Evolutionary conservation across 2,888 invertebrate genomes (phyloP).

Genomic region (Malthinus seriepunctatus): DNA sequence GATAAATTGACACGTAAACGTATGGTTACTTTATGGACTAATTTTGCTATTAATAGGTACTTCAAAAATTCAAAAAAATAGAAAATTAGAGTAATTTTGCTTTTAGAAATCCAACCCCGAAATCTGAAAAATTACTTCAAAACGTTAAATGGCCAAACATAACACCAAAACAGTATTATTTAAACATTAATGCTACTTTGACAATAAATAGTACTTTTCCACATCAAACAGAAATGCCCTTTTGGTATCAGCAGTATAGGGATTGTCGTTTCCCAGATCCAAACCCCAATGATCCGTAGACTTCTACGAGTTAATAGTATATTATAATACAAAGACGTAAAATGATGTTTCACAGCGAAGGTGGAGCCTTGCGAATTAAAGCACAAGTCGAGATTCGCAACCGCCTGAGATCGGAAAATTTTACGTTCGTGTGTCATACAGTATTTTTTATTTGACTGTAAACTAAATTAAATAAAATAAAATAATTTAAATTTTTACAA

Average conservation of each 20-base stretch:
- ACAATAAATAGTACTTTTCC: constrained; percentile 25
- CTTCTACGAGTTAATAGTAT: too few species aligned
- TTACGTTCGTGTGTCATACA: too few species aligned
- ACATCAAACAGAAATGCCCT: constrained; percentile 27
- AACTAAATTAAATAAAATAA: too few species aligned
- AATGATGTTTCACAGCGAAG: too few species aligned
- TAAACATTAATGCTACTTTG: constrained; percentile 34
- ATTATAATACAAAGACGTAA: too few species aligned
- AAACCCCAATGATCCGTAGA: too few species aligned
- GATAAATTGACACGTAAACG: constrained; percentile 5
- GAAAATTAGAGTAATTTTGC: constrained; percentile 17
- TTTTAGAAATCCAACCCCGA: constrained; percentile 12
- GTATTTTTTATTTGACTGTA: too few species aligned
- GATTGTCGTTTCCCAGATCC: constrained; percentile 27
- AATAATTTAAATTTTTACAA: too few species aligned
- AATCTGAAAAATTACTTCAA: constrained; percentile 7
- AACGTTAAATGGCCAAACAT: constrained; percentile 12
- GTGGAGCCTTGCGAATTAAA: too few species aligned
- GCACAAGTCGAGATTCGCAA: too few species aligned
- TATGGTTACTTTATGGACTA: constrained; percentile 10
- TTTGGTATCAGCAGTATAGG: constrained; percentile 34
- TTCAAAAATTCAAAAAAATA: constrained; percentile 17
- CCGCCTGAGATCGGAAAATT: too few species aligned
- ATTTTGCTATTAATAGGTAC: constrained; percentile 14
- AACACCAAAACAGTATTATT: constrained; percentile 30